Conservation (phyloP, 2,888 invertebrate genomes). For the Epinotia ramella region DNA sequence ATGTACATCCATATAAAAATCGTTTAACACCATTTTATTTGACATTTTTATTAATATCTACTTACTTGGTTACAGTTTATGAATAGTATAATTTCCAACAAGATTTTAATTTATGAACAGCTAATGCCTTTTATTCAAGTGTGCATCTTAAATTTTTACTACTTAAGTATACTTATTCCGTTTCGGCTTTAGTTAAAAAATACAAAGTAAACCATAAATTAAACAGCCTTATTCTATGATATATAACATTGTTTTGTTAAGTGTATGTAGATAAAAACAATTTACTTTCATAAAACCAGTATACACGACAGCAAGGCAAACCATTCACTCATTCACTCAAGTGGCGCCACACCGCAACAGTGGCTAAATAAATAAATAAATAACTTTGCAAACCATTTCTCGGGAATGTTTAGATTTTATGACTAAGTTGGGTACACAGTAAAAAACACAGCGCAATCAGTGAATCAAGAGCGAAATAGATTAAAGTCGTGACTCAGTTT, state of each 20-base stretch:
- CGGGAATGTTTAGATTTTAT: constrained; percentile 32
- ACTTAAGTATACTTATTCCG: no score
- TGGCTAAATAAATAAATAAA: constrained; percentile 1
- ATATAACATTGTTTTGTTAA: background rate
- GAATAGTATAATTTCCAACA: background rate
- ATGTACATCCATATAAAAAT: constrained; percentile 24
- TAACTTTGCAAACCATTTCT: background rate
- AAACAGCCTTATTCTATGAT: background rate
- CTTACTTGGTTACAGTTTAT: background rate
- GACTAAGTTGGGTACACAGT: constrained; percentile 30
- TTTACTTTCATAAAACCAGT: constrained; percentile 1
- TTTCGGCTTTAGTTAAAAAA: no score
- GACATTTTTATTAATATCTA: constrained; percentile 11
- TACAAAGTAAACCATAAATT: no score
- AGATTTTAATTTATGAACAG: background rate
- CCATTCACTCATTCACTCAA: constrained; percentile 27
- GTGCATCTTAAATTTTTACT: no score
- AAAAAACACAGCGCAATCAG: constrained; percentile 29
- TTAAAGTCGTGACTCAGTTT: constrained; percentile 40
- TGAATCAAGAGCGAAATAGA: constrained; percentile 43
- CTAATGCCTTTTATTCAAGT: no score
- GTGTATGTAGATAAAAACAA: background rate
- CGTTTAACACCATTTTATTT: constrained; percentile 7
- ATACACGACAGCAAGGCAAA: background rate
- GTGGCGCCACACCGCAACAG: constrained; percentile 9